Evolutionary conservation across 2,797 vertebrate species (phyloP).

Genomic region (Dallia pectoralis): DNA sequence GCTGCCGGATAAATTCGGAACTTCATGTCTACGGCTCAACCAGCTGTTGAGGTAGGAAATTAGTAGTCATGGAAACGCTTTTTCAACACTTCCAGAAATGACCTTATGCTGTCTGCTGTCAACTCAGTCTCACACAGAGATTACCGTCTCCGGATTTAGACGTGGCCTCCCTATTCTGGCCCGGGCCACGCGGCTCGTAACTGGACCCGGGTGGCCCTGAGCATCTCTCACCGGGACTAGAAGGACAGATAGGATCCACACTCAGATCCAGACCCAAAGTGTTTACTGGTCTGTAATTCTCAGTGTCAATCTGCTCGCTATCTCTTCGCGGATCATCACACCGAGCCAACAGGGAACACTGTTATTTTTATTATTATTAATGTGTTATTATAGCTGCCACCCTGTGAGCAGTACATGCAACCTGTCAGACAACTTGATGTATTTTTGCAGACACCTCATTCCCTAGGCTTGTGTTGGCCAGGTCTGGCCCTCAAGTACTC

Average conservation of each 20-base stretch:
- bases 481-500: too few species aligned
- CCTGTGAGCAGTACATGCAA: neutral
- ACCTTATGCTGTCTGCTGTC: conserved; percentile 15
- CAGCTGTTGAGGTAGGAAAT: neutral
- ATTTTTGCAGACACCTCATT: neutral
- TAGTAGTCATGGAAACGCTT: neutral
- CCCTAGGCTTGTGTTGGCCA: neutral
- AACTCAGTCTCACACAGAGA: conserved; percentile 32
- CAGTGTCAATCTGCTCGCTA: conserved; percentile 26
- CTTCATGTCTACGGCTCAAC: neutral
- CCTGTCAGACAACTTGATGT: neutral
- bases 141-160: conserved; percentile 61
- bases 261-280: conserved; percentile 20
- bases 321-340: conserved; percentile 1
- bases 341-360: neutral
- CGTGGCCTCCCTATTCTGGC: conserved; percentile 25
- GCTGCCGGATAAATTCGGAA: neutral
- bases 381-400: too few species aligned
- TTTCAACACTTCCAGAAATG: neutral
- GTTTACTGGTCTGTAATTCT: conserved; percentile 33
- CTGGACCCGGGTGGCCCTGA: conserved; percentile 34
- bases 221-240: conserved; percentile 31
- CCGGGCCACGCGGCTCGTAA: conserved; percentile 31
- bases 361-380: too few species aligned
- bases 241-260: conserved; percentile 25